Conservation (phyloP, 1,140 invertebrate species). For the Lepidurus couesii region DNA sequence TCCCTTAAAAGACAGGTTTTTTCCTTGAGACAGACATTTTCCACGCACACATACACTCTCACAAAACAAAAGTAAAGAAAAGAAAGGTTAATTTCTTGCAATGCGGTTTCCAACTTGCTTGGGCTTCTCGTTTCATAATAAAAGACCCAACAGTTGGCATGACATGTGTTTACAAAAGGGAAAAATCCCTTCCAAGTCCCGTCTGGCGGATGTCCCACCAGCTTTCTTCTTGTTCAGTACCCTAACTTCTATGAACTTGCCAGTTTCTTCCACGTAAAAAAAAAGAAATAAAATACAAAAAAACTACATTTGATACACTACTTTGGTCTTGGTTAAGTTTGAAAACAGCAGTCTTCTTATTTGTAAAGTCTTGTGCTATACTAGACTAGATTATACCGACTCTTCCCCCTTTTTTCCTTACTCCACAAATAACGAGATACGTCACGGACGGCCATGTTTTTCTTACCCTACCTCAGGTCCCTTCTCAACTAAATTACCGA, state of each 20-base stretch:
- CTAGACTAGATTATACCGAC: too few species aligned
- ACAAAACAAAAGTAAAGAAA: too few species aligned
- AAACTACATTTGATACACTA: too few species aligned
- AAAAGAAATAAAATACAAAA: too few species aligned
- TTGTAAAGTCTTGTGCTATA: too few species aligned
- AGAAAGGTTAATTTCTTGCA: background rate
- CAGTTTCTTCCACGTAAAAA: too few species aligned
- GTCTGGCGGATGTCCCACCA: background rate
- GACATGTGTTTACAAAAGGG: background rate
- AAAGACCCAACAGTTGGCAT: background rate
- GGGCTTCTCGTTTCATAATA: background rate
- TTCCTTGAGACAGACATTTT: background rate
- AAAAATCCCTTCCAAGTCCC: background rate
- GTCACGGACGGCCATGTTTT: background rate
- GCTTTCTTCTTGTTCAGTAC: background rate
- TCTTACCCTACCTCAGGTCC: background rate
- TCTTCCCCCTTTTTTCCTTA: background rate
- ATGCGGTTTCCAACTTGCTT: background rate
- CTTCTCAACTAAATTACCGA: constrained; percentile 8
- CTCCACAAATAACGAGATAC: background rate
- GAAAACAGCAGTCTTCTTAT: too few species aligned
- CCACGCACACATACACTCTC: too few species aligned
- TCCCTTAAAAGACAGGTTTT: background rate
- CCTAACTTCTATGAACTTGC: background rate
- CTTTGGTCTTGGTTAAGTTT: too few species aligned